Evolutionary conservation across 2,113 vertebrate genomes (phyloP), one percentile per base, ranked within the genome.

Genomic region (Jacana jacana): DNA sequence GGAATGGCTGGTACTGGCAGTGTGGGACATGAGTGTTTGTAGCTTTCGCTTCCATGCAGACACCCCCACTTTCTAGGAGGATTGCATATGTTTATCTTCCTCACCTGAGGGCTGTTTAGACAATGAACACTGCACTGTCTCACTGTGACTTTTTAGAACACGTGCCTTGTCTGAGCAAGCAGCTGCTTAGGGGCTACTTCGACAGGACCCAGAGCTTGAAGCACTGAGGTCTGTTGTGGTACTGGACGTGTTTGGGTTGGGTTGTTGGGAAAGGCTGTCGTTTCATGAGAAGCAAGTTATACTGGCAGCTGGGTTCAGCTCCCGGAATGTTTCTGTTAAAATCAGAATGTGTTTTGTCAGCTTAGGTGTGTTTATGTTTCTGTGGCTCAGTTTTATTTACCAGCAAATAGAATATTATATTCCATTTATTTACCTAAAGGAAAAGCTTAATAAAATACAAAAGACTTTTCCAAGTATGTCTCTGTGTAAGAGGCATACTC

Each of bases 401-500:
- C 46, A 76, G 49, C 40, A 86, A 91, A 81, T 57, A 69, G 57
- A 82, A 65, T 85, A 37, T 81, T 95, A 82, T 58, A 39, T 90
- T 94, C 89, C 42, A 13, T 96, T 89, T 93, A 28, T 49, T 27
- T 66, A 81, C 33, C 51, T 61, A 88, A 95, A 77, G 49, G 46
- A 82, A 82, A 86, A 94, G 63, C 73, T 71, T 87, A 87, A 58
- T 63, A 89, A 80, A 95, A 82, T 81, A 69, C 68, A 86, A 64
- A 80, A 83, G 46, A 35, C 35, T 61, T 49, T 71, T 95, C 73
- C 72, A 70, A 76, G 40, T 60, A 3, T 42, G n/a, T 48, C 10
- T 81, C 82, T 80, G n/a, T 51, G 84, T 17, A 49, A 82, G 44
- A 72, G 58, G n/a, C n/a, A n/a, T n/a, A n/a, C n/a, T n/a, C n/a